phyloP scores from a whole-genome alignment of 1,140 invertebrate species.

The Drosophila takahashii region DNA sequence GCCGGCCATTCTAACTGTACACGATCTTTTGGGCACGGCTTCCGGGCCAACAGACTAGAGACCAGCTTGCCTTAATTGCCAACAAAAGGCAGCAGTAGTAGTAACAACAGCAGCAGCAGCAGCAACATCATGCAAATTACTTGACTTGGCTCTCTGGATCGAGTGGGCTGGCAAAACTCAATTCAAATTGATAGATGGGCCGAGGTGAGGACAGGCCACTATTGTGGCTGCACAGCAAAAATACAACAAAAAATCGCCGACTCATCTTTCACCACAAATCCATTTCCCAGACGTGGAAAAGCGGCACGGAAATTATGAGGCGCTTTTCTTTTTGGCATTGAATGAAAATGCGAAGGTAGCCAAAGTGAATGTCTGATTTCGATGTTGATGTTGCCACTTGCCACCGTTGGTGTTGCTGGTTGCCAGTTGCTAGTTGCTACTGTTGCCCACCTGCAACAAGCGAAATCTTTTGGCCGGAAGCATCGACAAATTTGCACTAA shows the following conservation, averaged over 20 bases:
- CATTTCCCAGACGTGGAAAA: constrained; percentile 28
- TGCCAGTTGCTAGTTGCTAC: constrained; percentile 9
- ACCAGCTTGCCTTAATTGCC: constrained; percentile 49
- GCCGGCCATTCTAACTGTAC: constrained; percentile 48
- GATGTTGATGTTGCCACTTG: constrained; percentile 34
- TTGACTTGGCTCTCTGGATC: constrained; percentile 2
- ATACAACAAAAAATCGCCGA: constrained; percentile 36
- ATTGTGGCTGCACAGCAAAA: not conserved
- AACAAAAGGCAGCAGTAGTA: constrained; percentile 2
- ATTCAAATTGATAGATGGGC: constrained; percentile 37
- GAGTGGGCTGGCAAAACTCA: constrained; percentile 9
- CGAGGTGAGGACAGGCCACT: constrained; percentile 28
- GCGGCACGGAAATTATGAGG: constrained; percentile 64
- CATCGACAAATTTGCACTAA: constrained; percentile 71
- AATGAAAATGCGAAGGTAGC: constrained; percentile 33
- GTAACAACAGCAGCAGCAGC: not conserved
- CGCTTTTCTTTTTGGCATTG: constrained; percentile 69
- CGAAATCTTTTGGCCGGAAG: constrained; percentile 58
- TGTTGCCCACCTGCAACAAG: constrained; percentile 25
- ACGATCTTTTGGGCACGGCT: constrained; percentile 67
- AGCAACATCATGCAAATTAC: constrained; percentile 31
- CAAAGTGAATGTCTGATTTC: constrained; percentile 65
- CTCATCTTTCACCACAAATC: constrained; percentile 67
- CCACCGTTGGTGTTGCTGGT: constrained; percentile 31
- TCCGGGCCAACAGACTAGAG: constrained; percentile 40